Conservation (phyloP, 2,797 vertebrate species). For the Centroberyx gerrardi region DNA sequence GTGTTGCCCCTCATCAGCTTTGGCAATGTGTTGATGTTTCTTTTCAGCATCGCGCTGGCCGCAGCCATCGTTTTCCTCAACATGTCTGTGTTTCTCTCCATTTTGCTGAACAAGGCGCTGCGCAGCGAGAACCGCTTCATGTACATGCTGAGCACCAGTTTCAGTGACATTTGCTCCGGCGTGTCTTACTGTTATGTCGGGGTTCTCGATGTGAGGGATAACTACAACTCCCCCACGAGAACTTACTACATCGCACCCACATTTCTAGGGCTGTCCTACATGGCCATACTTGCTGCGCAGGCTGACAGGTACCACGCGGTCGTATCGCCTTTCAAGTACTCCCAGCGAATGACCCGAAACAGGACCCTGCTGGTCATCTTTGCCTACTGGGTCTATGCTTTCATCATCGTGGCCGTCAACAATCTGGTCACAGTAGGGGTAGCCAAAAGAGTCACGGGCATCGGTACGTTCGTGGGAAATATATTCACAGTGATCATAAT, state of each 20-base stretch:
- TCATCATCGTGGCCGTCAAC: slow-evolving; percentile 74
- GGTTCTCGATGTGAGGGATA: slow-evolving; percentile 81
- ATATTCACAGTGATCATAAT: slow-evolving; percentile 82
- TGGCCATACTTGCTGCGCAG: slow-evolving; percentile 87
- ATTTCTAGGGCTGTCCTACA: slow-evolving; percentile 86
- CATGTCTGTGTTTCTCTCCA: slow-evolving; percentile 80
- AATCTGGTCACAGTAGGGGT: slow-evolving; percentile 73
- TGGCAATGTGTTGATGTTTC: slow-evolving; percentile 80
- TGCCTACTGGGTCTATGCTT: slow-evolving; percentile 84
- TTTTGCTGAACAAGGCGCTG: slow-evolving; percentile 77
- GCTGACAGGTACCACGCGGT: slow-evolving; percentile 87
- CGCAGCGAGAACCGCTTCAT: slow-evolving; percentile 86
- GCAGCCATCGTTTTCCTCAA: slow-evolving; percentile 81
- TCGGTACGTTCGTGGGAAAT: slow-evolving; percentile 80
- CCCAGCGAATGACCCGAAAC: slow-evolving; percentile 78
- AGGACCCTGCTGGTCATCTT: slow-evolving; percentile 80
- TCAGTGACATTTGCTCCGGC: slow-evolving; percentile 86
- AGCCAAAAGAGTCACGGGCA: slow-evolving; percentile 69
- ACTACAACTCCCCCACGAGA: slow-evolving; percentile 71
- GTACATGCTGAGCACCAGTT: slow-evolving; percentile 89
- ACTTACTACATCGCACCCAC: slow-evolving; percentile 81
- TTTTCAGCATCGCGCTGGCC: slow-evolving; percentile 78
- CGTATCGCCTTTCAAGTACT: slow-evolving; percentile 79
- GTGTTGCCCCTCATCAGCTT: slow-evolving; percentile 79
- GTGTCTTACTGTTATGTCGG: slow-evolving; percentile 85